Base-by-base conservation (phyloP, 2,797 vertebrate genomes). In the Melopsittacus undulatus region DNA sequence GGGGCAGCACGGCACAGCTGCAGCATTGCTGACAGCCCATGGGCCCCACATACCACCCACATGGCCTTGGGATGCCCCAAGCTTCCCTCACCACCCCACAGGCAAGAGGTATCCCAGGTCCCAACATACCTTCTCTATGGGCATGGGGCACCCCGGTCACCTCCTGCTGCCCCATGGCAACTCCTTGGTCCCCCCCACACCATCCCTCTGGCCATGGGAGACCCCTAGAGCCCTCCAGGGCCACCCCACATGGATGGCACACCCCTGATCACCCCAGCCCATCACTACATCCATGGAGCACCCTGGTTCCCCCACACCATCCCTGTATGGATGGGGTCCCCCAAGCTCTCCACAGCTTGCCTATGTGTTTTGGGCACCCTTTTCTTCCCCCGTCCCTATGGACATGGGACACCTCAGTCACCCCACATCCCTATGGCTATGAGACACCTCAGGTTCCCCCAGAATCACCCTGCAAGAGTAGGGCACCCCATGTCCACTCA, bases 1-100 rank as follows among this genome's bases (percentile, higher is more conserved):
- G 18, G 3, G 4, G 13, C 3, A 13, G 36, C 18, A 10, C 1
- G 1, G 21, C 26, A 9, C 2, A 57, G 56, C 56, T 57, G 56
- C n/a, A 34, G 56, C n/a, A 34, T 24, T 5, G 15, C n/a, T 57
- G n/a, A 57, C 2, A 21, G 23, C 23, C n/a, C 21, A 5, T 2
- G 30, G 52, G 13, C 32, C 32, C 22, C 9, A 34, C 29, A 6
- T 16, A 21, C 27, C 43, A 19, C 21, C n/a, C 32, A 2, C 5
- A 16, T 2, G 10, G 52, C 54, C 34, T 26, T 61, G 64, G 23
- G 22, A 16, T n/a, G 15, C 22, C 10, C 63, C 32, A 30, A 34
- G 19, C 40, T 34, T 19, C 30, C 63, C 42, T 67, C 23, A 29
- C 29, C 14, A n/a, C 19, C 32, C 32, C 52, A 45, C 13, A 34